Evolutionary conservation across 2,888 invertebrate species (phyloP).

Genomic region (Anodontia alba): DNA sequence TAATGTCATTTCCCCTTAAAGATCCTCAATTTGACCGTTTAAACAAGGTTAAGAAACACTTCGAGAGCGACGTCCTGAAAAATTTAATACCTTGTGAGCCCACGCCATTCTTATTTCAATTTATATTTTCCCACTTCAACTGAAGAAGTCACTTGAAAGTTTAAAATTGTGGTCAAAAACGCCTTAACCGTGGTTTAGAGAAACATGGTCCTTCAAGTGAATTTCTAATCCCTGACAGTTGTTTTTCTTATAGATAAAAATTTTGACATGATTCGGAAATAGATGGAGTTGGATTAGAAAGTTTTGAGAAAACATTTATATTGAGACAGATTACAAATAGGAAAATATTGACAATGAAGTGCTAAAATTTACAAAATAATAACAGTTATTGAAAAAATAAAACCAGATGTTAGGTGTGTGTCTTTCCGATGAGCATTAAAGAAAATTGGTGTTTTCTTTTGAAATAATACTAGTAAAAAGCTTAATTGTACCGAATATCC

Average conservation of each 20-base stretch:
- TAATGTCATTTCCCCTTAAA: no score
- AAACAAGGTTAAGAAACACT: slow-evolving; percentile 13
- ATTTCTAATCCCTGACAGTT: slow-evolving; percentile 13
- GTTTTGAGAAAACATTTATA: slow-evolving; percentile 19
- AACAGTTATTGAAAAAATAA: slow-evolving; percentile 17
- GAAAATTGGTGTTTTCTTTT: slow-evolving; percentile 3
- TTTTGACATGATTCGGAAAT: slow-evolving; percentile 15
- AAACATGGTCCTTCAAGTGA: slow-evolving; percentile 33
- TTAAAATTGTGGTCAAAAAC: slow-evolving; percentile 32
- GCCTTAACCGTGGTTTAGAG: slow-evolving; percentile 35
- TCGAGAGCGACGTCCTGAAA: neutral
- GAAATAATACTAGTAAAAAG: neutral
- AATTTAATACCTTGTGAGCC: neutral
- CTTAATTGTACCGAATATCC: neutral
- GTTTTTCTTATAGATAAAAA: slow-evolving; percentile 12
- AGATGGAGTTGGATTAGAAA: slow-evolving; percentile 6
- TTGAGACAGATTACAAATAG: neutral
- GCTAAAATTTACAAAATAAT: slow-evolving; percentile 13
- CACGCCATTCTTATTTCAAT: slow-evolving; percentile 2
- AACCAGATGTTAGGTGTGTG: slow-evolving; percentile 14
- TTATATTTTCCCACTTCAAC: slow-evolving; percentile 12
- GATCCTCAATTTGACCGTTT: neutral
- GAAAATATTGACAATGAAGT: slow-evolving; percentile 11
- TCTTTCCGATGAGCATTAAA: neutral
- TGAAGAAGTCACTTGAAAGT: slow-evolving; percentile 39